A percentile compares a stretch with the other conserved stretches of the same genome.
These are phyloP conservation scores for Chelidonichthys spinosus DNA, from an alignment of 2,797 vertebrate species.

Conservation along the genomic window DNA sequence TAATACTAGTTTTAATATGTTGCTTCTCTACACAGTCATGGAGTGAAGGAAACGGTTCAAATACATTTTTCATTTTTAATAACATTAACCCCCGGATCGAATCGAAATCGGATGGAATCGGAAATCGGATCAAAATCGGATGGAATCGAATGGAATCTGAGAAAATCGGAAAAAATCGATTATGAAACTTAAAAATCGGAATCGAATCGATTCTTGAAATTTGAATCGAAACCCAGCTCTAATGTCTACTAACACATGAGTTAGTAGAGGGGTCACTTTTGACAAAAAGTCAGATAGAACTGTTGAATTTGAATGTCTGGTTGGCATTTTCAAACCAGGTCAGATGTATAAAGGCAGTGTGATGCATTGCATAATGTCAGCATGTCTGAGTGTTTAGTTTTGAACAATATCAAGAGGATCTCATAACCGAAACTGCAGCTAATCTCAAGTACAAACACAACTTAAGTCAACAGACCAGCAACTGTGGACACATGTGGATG, in stretches of 20 bases:
- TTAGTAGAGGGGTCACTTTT: background rate
- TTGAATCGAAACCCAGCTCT: too few species aligned
- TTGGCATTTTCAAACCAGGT: conserved; percentile 7
- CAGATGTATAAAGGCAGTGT: background rate
- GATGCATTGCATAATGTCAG: conserved; percentile 8
- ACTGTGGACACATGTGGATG: conserved; percentile 1
- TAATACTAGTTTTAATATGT: too few species aligned
- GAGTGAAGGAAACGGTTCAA: too few species aligned
- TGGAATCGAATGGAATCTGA: too few species aligned
- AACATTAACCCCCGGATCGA: too few species aligned
- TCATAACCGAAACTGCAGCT: conserved; percentile 7
- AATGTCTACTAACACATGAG: background rate
- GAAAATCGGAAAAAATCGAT: too few species aligned
- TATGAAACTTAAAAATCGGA: too few species aligned
- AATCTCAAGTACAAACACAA: conserved; percentile 55
- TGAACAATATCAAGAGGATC: conserved; percentile 2
- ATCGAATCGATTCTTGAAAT: too few species aligned
- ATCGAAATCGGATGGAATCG: too few species aligned
- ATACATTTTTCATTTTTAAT: too few species aligned
- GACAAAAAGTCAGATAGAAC: background rate
- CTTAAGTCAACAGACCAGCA: conserved; percentile 39
- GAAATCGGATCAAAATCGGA: too few species aligned
- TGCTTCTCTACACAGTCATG: too few species aligned
- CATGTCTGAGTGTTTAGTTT: conserved; percentile 19
- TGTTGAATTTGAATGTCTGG: background rate